Base-by-base conservation (phyloP, 2,113 vertebrate species). In the Cebidichthys violaceus region DNA sequence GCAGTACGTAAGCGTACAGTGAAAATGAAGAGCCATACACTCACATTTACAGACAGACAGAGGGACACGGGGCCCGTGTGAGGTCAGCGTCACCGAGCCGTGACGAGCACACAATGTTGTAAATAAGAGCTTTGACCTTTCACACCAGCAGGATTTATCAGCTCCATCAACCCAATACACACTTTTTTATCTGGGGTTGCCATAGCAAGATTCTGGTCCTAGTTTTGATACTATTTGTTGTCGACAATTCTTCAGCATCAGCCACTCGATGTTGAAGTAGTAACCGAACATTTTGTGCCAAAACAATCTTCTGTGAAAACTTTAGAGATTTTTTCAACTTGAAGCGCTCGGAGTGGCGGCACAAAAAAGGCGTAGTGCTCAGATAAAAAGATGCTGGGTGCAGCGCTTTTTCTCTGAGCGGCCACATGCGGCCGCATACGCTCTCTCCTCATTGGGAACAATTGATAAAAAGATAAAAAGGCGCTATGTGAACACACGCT, bases 101-200 rank as follows among this genome's bases (percentile, higher is more conserved):
- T 93, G 89, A 93, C 92, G 90, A 83, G 90, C 89, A 87, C 80
- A 71, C 86, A 43, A 50, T 86, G 81, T 85, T 85, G 88, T 92
- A 93, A 93, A 92, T 88, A 84, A 89, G 81, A 90, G 84, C 79
- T 65, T 52, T 89, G 92, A 86, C 92, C 90, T 89, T 91, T 93
- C 75, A 84, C 45, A 66, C 75, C 62, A 79, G 45, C 82, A 69
- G 69, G 86, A 86, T 93, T 90, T 77, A 87, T 93, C 87, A 90
- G 82, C 85, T 60, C 22, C 62, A 67, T 87, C 71, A 6, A 84
- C 79, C 62, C 67, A 43, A 7, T 45, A 76, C 61, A 50, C 47
- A 82, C 50, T 83, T 82, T 74, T 89, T 82, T 60, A 83, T 86
- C 61, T 31, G 68, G 43, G 33, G 61, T 77, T 69, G 79, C 79